Base-by-base conservation (phyloP, 1,140 invertebrate species). In the Magallana gigas region DNA sequence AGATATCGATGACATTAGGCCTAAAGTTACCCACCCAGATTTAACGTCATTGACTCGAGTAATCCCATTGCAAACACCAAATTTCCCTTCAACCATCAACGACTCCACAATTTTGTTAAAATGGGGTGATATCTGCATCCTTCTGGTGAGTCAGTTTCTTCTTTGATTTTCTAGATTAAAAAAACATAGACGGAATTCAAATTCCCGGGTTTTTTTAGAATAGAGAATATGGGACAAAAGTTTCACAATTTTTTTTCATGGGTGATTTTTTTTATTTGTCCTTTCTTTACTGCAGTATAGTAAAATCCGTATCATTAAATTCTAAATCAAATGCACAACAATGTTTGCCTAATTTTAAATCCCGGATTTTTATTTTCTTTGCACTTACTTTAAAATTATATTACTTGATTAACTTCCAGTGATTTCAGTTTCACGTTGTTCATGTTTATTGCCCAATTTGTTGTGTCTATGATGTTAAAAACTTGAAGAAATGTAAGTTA, bases 11-110 rank as follows among this genome's bases (percentile, higher is more conserved):
- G 36, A 48, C 36, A 48, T 48, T 48, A 48, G 2, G 36, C 36
- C 36, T 48, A 48, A 48, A 84, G 18, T 18, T 9, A 58, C 57
- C 18, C 91, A 93, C 92, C 92, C 90, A 56, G 91, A 88, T 85
- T 85, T 88, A 12, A 92, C 71, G 76, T 93, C 91, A 23, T 84
- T 90, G 58, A 93, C 86, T 81, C 88, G 87, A 5, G 91, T 76
- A 36, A 88, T 86, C 80, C 90, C 92, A 23, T 88, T 86, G 84
- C 92, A 92, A 59, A 93, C 89, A 5, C 92, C 90, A 87, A 92
- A 85, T 83, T 89, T 89, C 48, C 91, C 89, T n/a, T 92, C 62
- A n/a, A 84, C 86, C 56, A 91, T 68, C 36, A 92, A 58, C 14
- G 88, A 86, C 76, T 92, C 88, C 16, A 92, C 88, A 58, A 90